phyloP scores from a whole-genome alignment of 2,113 vertebrate genomes.

The Harpagus bidentatus region DNA sequence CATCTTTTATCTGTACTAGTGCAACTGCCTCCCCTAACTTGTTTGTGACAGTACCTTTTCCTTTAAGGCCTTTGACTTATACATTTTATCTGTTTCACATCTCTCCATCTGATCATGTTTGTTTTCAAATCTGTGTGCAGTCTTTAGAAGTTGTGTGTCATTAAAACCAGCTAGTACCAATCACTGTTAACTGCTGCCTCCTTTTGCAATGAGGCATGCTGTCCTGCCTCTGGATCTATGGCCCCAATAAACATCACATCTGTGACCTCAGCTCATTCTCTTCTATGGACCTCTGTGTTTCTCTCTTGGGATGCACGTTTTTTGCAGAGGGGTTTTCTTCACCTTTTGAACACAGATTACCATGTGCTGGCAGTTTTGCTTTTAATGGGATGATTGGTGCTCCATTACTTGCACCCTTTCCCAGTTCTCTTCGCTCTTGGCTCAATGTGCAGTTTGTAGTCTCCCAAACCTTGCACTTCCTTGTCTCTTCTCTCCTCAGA shows the following conservation, averaged over 20 bases:
- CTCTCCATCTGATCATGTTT: background rate
- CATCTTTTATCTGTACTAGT: background rate
- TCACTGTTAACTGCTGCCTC: conserved; percentile 19
- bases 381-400: background rate
- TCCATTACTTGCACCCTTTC: background rate
- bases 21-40: background rate
- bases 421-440: background rate
- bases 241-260: conserved; percentile 62
- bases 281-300: background rate
- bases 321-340: background rate
- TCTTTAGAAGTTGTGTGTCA: background rate
- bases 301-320: background rate
- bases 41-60: background rate
- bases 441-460: background rate
- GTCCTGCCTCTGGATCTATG: conserved; percentile 49
- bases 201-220: conserved; percentile 52
- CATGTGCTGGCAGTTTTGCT: background rate
- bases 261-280: conserved; percentile 35
- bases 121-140: background rate
- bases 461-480: background rate
- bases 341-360: background rate
- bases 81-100: background rate
- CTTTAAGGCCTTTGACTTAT: background rate
- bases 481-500: background rate
- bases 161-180: conserved; percentile 7